Base-by-base conservation (phyloP, 2,797 vertebrate species). In the Microtus agrestis region DNA sequence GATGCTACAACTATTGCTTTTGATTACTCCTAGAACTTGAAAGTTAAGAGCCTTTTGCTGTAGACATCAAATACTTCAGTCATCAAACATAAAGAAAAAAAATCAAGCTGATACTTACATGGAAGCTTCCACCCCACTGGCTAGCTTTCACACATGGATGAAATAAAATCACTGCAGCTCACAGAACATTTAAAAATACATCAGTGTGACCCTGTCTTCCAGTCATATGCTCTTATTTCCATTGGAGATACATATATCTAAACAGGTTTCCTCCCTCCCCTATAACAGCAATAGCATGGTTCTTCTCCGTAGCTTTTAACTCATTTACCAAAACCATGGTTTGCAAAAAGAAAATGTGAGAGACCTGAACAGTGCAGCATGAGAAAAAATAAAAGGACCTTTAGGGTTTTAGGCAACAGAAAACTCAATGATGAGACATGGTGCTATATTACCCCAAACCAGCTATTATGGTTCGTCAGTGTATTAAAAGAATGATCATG, bases 341-440 rank as follows among this genome's bases (percentile, higher is more conserved):
- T 43, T 1, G 23, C 25, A 73, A 89, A 34, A 37, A 86, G 48
- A 71, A 71, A 84, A 61, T 54, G 69, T 10, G 1, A 21, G 23
- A 84, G 95, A 51, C 15, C 84, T 95, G n/a, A 59, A 87, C 65
- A n/a, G 5, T 59, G 37, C 43, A 82, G 10, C 51, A 4, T 69
- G 13, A 91, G 13, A 74, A 1, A 37, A 46, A 19, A 91, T 63
- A 78, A n/a, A 61, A 51, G 15, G 5, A 46, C 31, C 4, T 71
- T 80, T 43, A 87, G 27, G 88, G 29, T 74, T 93, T 96, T 89
- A 91, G 43, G 46, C 61, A 74, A 43, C 14, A 92, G 63, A 80
- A 65, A 76, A 73, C 23, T 54, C 40, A n/a, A 19, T 80, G 29
- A 73, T 61, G 79, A 94, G 63, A 67, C 7, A 27, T 23, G 7